Evolutionary conservation across 1,140 invertebrate genomes (phyloP), one percentile per base, ranked within the genome.

Genomic region (Papilio xuthus): DNA sequence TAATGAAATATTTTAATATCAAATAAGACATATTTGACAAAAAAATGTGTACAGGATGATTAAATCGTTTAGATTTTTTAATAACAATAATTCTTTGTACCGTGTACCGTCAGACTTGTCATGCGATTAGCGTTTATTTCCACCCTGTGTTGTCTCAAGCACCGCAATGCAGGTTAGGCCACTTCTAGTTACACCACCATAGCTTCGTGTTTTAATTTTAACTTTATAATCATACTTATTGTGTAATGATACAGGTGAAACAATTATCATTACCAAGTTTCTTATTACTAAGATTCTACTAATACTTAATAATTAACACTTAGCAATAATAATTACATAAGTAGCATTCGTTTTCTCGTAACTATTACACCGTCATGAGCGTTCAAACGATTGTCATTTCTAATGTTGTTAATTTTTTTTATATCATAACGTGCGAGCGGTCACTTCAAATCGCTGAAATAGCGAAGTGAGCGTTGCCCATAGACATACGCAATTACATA

Each of bases 111-210:
- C 15, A 18, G 20, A 28, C 26, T 67, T 8, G 60, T 15, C 60
- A 67, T 9, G n/a, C 23, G 56, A 60, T 12, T 60, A 20, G 3
- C 53, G n/a, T 60, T 23, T 26, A 10, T 60, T 26, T 60, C 20
- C 9, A 26, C 56, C 13, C 20, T 6, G 15, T 18, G n/a, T n/a
- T 60, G 20, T 26, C 20, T 60, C 10, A 26, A 60, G 56, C 56
- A 26, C 56, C 56, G 56, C 56, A 60, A 26, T 60, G 56, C 56
- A 60, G 56, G 56, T 60, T 60, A 60, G 56, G 56, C 9, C 56
- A 60, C 10, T 26, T 60, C 56, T 60, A 60, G 56, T 26, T 60
- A 26, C 26, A 13, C 13, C 12, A 10, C 56, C 4, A 20, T 23
- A 60, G 9, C 9, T 60, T 26, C 9, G 23, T 60, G 9, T 20